A percentile compares a stretch with the other conserved stretches of the same genome.
phyloP scores from a whole-genome alignment of 2,888 invertebrate genomes.

The Drosophila algonquin region DNA sequence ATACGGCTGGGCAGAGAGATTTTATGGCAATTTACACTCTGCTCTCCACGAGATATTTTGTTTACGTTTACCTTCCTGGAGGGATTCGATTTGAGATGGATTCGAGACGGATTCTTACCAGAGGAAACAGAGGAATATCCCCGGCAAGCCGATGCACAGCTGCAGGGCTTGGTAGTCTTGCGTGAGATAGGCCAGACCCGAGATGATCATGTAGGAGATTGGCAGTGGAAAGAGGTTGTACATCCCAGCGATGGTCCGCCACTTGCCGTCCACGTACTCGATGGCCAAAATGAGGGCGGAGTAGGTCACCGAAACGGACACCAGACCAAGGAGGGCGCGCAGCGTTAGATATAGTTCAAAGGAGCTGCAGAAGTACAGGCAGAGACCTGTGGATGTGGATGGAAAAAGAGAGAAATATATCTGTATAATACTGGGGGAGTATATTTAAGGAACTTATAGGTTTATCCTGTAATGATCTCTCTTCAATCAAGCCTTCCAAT shows the following conservation, averaged over 20 bases:
- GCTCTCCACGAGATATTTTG: constrained; percentile 20
- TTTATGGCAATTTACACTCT: constrained; percentile 50
- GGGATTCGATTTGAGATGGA: constrained; percentile 33
- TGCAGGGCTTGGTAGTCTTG: constrained; percentile 90
- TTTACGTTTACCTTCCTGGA: constrained; percentile 54
- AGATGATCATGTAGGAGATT: constrained; percentile 89
- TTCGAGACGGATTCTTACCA: constrained; percentile 85
- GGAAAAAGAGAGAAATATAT: neutral
- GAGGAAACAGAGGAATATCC: constrained; percentile 87
- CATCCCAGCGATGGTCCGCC: constrained; percentile 92
- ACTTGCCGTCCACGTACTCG: constrained; percentile 91
- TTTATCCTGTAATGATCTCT: too few relatives aligned
- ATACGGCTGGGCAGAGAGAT: neutral
- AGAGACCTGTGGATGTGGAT: constrained; percentile 82
- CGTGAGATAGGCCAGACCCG: constrained; percentile 88
- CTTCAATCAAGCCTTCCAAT: neutral
- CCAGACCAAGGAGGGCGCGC: constrained; percentile 89
- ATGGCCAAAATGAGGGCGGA: constrained; percentile 92
- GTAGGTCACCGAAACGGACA: constrained; percentile 92
- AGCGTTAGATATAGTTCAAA: constrained; percentile 89
- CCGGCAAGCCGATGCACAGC: constrained; percentile 89
- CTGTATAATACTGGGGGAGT: neutral
- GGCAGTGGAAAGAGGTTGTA: constrained; percentile 92
- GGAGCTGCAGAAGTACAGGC: constrained; percentile 89
- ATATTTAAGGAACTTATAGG: neutral